These are phyloP conservation scores for Lutjanus argentimaculatus DNA, from an alignment of 2,797 vertebrate genomes.

Conservation along the genomic window DNA sequence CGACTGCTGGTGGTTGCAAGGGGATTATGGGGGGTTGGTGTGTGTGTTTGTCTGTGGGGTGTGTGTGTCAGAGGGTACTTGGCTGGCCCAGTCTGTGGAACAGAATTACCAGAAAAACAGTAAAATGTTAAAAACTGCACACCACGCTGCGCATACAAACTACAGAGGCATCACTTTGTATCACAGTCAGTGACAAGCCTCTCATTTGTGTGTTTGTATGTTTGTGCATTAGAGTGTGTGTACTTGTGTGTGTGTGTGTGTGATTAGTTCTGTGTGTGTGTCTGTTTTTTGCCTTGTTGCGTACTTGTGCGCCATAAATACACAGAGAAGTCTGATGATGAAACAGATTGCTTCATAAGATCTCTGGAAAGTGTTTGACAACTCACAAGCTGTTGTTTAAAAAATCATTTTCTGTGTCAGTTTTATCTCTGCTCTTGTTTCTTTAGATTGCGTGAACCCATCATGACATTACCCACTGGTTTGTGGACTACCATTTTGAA, in stretches of 20 bases:
- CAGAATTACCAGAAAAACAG: constrained; percentile 4
- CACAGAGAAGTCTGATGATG: background rate
- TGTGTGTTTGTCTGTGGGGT: constrained; percentile 16
- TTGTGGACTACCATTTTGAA: no score
- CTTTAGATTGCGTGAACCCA: background rate
- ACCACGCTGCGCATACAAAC: background rate
- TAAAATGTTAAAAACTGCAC: constrained; percentile 16
- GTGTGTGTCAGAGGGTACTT: background rate
- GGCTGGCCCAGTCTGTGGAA: constrained; percentile 16
- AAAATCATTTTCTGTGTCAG: constrained; percentile 1
- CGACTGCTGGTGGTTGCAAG: constrained; percentile 19
- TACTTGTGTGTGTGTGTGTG: background rate
- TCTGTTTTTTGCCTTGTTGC: background rate
- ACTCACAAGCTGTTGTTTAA: background rate
- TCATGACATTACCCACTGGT: no score
- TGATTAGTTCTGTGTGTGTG: background rate
- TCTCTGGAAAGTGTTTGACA: background rate
- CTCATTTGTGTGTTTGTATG: constrained; percentile 9
- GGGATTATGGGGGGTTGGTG: constrained; percentile 24
- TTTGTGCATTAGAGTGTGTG: constrained; percentile 3
- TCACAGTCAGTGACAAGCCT: constrained; percentile 1
- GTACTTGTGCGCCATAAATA: background rate
- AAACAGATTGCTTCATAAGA: background rate
- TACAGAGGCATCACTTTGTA: background rate
- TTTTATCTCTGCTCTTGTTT: background rate